Evolutionary conservation across 2,888 invertebrate species (phyloP), one percentile per base, ranked within the genome.

Genomic region (Blastobasis adustella): DNA sequence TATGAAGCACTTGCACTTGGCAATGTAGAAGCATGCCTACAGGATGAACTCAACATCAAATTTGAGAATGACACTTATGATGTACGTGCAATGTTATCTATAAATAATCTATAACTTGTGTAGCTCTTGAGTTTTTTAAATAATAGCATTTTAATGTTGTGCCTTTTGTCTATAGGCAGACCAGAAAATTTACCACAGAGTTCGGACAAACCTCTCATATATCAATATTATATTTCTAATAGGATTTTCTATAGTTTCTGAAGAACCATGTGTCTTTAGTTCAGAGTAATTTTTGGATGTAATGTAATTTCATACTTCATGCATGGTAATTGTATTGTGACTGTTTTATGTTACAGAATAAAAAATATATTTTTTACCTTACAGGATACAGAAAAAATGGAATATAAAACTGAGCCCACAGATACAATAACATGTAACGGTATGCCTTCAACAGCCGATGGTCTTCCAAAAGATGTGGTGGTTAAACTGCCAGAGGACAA

Each of bases 361-460:
- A 23, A n/a, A 23, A 23, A 23, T 23, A 2, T 23, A 2, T 23
- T 1, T 23, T 23, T 23, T n/a, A 42, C 36, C 42, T 50, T 50
- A 23, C 50, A 50, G 46, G 46, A 47, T 5, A 47, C n/a, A 8
- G 39, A 47, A 39, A 39, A 84, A 63, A 67, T 77, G 51, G 86
- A 86, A 62, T 52, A 68, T 1, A 23, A 80, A 79, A 43, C 47
- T 78, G 4, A 70, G 72, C 5, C 76, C 83, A 80, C 84, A 0
- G 85, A 86, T 63, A 83, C 84, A 5, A 78, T 85, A n/a, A 86
- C 84, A 51, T 78, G 82, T 44, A 85, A 82, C 54, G 83, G 83
- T 62, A 55, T 83, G 0, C 80, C 79, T 1, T 83, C 84, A 1
- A 80, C 81, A 0, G 65, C 70, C 36, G 77, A 79, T 10, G 82